Conservation (phyloP, 2,797 vertebrate species). For the Nasua narica region DNA sequence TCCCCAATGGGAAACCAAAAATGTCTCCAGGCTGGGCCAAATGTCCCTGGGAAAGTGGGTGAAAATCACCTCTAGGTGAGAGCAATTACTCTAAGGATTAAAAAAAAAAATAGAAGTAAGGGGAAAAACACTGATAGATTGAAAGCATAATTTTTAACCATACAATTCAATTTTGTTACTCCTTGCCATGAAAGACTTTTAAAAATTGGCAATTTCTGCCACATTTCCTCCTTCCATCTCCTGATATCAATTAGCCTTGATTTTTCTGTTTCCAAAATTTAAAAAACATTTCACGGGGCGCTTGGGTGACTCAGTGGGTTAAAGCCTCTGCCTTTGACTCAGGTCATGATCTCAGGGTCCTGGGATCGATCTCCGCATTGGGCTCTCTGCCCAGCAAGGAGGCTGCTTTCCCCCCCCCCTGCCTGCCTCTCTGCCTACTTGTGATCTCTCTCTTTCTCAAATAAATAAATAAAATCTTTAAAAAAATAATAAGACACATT, state of each 20-base stretch:
- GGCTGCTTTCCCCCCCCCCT: no score
- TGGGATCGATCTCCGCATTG: no score
- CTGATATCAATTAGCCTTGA: background rate
- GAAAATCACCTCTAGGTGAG: background rate
- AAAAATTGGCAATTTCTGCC: background rate
- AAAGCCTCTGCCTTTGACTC: no score
- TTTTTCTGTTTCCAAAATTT: constrained; percentile 15
- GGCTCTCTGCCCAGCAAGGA: no score
- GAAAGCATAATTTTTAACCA: constrained; percentile 21
- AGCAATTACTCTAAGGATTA: background rate
- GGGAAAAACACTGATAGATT: background rate
- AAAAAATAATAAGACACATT: background rate
- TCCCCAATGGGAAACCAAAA: background rate
- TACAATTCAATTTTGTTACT: background rate
- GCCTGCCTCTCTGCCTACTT: no score
- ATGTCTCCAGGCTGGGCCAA: background rate
- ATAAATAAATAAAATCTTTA: no score
- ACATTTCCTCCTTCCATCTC: background rate
- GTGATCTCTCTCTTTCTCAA: no score
- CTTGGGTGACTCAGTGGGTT: no score
- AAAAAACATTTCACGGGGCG: background rate
- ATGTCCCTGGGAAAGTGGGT: background rate
- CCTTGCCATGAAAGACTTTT: background rate
- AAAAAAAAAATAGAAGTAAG: background rate
- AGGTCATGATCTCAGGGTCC: no score